Evolutionary conservation across 2,113 vertebrate genomes (phyloP), one percentile per base, ranked within the genome.

Genomic region (Sialia sialis): DNA sequence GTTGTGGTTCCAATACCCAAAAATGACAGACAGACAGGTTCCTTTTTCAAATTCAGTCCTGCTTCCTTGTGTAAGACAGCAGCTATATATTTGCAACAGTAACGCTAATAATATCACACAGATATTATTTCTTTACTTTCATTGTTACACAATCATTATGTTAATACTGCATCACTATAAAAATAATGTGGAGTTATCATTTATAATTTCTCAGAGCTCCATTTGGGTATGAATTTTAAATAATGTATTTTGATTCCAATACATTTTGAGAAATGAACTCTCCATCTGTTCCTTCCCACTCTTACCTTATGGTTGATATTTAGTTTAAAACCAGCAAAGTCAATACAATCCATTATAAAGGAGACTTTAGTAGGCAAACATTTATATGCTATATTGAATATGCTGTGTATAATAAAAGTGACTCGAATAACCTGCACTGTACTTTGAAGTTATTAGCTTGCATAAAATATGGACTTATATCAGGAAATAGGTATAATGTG

Each of bases 241-340:
- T 56, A 96, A 90, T 69, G 66, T 59, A 76, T 84, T 94, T 94
- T 97, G 34, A 60, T 94, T 96, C 41, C 68, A 95, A 44, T 94
- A 19, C 23, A 75, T 84, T 97, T 78, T 73, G 95, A 95, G 74
- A 96, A 96, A 90, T 73, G 38, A 97, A 91, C 74, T 87, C 60
- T 95, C 96, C 94, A 92, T 96, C 88, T 93, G 97, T 54, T 95
- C 75, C 86, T 68, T 96, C 90, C 93, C 87, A 96, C 96, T 95
- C 90, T 85, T 93, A 89, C 95, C 97, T 95, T 97, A 96, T 97
- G 80, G 87, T 38, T 95, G 95, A 92, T 82, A 93, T 88, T 96
- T 90, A 95, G 78, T 86, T 95, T 90, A 85, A 89, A 94, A 96
- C 66, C 39, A 94, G 82, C 13, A 86, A 95, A 96, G 62, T 95